Base-by-base conservation (phyloP, 2,888 invertebrate genomes). In the Parnassius glacialis region DNA sequence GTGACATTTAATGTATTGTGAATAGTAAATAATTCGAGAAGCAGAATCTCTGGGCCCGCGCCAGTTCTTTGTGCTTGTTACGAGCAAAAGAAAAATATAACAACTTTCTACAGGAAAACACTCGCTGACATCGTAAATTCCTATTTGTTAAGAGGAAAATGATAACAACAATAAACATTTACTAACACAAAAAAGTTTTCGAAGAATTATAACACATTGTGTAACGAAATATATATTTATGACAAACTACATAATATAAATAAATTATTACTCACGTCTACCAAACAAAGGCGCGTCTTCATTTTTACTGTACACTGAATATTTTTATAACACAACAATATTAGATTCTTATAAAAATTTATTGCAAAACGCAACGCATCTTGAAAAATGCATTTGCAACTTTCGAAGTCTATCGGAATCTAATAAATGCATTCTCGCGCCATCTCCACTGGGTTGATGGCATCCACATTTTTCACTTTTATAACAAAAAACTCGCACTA, bases 381-480 rank as follows among this genome's bases (percentile, higher is more conserved):
- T 71, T 66, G 65, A 65, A 66, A 68, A 72, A 66, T 68, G 67
- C 72, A 74, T 73, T 74, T 62, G 74, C 75, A 80, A 83, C 84
- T 84, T 83, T 84, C 79, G 71, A 82, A 81, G 75, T 79, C 73
- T 81, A 48, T 78, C 74, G 80, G 79, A 13, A 48, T 83, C 74
- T 72, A 76, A 81, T 76, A 78, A 75, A 81, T 77, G 82, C 81
- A 73, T 76, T 80, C 73, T 74, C 83, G 78, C 85, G 81, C 83
- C 80, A 74, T 74, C 71, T 74, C 64, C 69, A 71, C 69, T 74
- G 66, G 62, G n/a, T 16, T 53, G 62, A 56, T 60, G 62, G 65
- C 66, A 65, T 67, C 55, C 64, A 64, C 64, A 83, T 82, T 78
- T 79, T 80, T 74, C 73, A 71, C 74, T 73, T 65, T 69, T 69